Percentiles rank a stretch among this genome's conserved stretches.
Conservation (phyloP, 2,888 invertebrate species). For the Molorchus minor region DNA sequence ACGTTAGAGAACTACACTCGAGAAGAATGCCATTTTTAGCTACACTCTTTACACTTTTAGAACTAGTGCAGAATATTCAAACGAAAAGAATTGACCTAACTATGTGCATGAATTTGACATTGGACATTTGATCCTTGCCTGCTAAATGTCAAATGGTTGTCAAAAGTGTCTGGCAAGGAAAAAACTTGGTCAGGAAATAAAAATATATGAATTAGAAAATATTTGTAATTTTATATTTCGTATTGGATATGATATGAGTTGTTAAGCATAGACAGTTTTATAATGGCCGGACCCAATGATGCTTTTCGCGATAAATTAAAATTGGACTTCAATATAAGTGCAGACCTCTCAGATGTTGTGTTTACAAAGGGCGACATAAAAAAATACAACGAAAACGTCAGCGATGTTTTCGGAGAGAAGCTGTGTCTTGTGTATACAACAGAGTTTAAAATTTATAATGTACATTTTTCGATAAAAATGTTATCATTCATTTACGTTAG, state of each 20-base stretch:
- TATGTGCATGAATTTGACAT: no score
- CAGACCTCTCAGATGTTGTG: conserved; percentile 13
- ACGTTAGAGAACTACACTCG: no score
- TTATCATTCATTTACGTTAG: conserved; percentile 39
- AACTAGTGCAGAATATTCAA: no score
- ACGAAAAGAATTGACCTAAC: no score
- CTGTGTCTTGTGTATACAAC: conserved; percentile 29
- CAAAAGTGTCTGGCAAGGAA: no score
- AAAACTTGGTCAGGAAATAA: no score
- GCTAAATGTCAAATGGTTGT: no score
- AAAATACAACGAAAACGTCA: conserved; percentile 22
- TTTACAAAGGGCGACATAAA: conserved; percentile 16
- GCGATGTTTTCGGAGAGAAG: conserved; percentile 34
- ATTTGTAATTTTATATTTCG: neutral
- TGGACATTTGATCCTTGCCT: no score
- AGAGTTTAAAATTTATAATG: conserved; percentile 27
- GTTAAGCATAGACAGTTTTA: neutral
- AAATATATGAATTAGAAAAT: neutral
- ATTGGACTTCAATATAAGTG: conserved; percentile 20
- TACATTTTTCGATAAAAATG: conserved; percentile 32
- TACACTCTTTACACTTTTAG: no score
- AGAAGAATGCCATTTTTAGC: no score
- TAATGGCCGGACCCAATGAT: neutral
- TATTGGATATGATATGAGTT: no score
- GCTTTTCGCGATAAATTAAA: conserved; percentile 10